A percentile compares a stretch with the other conserved stretches of the same genome.
Evolutionary conservation across 2,797 vertebrate genomes (phyloP).

Genomic region (Leptodactylus fallax): DNA sequence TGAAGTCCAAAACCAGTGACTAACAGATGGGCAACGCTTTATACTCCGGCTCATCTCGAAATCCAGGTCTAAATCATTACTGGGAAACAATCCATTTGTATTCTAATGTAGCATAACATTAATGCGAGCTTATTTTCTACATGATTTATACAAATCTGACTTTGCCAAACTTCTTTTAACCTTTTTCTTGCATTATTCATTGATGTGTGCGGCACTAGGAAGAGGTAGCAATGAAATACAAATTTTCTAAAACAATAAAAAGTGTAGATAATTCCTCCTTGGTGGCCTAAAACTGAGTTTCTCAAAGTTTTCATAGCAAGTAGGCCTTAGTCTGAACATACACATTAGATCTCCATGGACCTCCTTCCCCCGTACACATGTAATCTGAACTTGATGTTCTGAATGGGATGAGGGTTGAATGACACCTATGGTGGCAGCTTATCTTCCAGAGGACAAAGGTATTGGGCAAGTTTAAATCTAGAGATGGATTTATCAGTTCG

Average conservation of each 20-base stretch:
- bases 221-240: background rate
- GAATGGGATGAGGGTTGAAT: no score
- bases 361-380: no score
- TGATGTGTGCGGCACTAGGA: background rate
- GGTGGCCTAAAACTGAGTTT: no score
- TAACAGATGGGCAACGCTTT: constrained; percentile 19
- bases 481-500: no score
- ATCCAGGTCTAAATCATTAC: constrained; percentile 33
- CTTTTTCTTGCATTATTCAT: constrained; percentile 40
- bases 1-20: constrained; percentile 12
- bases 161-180: constrained; percentile 36
- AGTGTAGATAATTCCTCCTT: no score
- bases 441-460: no score
- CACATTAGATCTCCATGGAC: no score
- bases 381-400: no score
- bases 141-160: constrained; percentile 38
- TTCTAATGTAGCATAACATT: constrained; percentile 21
- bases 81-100: constrained; percentile 48
- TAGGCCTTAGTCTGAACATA: no score
- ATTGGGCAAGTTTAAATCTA: no score
- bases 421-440: no score
- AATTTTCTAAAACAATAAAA: background rate
- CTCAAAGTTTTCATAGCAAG: no score
- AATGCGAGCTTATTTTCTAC: constrained; percentile 31
- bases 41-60: background rate